Conservation (phyloP, 2,888 invertebrate species). For the Coelopa pilipes region DNA sequence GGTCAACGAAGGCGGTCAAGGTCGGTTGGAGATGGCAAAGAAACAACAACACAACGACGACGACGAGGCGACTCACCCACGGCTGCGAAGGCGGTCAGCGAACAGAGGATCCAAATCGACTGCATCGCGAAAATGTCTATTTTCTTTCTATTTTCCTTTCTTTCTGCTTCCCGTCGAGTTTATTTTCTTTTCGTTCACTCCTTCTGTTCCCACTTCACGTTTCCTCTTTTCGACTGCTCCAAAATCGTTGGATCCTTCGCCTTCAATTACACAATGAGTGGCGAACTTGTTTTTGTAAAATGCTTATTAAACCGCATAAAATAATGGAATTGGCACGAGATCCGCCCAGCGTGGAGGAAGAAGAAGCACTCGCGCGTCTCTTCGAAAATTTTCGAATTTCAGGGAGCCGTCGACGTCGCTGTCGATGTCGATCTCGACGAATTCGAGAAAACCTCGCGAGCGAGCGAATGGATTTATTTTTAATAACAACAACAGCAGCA, state of each 20-base stretch:
- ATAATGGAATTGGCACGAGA: neutral
- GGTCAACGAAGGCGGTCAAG: neutral
- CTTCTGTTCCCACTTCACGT: no score
- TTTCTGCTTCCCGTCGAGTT: neutral
- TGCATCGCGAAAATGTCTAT: neutral
- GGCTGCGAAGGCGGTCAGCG: constrained; percentile 16
- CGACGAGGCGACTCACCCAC: constrained; percentile 16
- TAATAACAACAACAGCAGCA: constrained; percentile 15
- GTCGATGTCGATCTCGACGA: no score
- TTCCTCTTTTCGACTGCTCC: no score
- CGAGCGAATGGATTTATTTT: constrained; percentile 18
- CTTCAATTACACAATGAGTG: no score
- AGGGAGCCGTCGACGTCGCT: no score
- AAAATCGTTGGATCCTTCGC: no score
- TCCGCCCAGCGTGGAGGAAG: no score
- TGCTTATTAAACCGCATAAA: neutral
- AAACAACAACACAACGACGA: neutral
- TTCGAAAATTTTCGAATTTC: no score
- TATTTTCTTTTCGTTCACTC: neutral
- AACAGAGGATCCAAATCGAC: constrained; percentile 2
- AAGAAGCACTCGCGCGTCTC: no score
- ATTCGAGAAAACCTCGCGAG: no score
- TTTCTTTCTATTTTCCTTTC: neutral
- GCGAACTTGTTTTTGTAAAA: no score
- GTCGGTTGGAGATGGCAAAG: neutral